Percentiles rank a stretch among this genome's conserved stretches.
Evolutionary conservation across 2,888 invertebrate species (phyloP).

Genomic region (Pardosa pseudoannulata): DNA sequence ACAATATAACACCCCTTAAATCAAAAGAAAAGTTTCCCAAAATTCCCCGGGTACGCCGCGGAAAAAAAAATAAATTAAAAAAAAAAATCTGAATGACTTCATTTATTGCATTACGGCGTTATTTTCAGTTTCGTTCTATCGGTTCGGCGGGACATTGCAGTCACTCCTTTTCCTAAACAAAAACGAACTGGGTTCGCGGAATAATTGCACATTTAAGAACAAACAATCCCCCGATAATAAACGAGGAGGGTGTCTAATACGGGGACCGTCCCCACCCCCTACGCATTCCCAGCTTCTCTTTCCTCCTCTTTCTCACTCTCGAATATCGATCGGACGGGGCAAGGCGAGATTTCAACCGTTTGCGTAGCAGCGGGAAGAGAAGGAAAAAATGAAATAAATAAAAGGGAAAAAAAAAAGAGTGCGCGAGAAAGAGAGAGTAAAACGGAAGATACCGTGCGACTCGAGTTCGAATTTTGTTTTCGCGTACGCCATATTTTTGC

Average conservation of each 20-base stretch:
- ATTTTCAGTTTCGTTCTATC: not conserved
- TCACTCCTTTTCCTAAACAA: not conserved
- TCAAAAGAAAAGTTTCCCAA: no score
- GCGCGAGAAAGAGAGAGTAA: not conserved
- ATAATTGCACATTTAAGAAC: slow-evolving; percentile 15
- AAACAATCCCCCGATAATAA: slow-evolving; percentile 12
- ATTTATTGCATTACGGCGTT: no score
- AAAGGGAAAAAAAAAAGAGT: not conserved
- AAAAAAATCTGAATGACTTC: no score
- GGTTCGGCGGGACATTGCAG: not conserved
- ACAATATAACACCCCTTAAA: no score
- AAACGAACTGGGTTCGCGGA: not conserved
- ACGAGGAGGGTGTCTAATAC: slow-evolving; percentile 4
- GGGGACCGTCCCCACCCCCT: no score
- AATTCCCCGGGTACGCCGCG: no score
- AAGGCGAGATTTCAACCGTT: slow-evolving; percentile 9
- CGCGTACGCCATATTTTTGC: slow-evolving; percentile 10
- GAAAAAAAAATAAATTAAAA: no score
- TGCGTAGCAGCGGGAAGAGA: not conserved
- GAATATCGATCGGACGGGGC: not conserved
- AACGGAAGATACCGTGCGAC: slow-evolving; percentile 11
- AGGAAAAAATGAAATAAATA: no score
- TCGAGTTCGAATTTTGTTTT: not conserved
- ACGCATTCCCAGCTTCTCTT: no score
- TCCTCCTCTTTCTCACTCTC: not conserved